Evolutionary conservation across 2,888 invertebrate genomes (phyloP).

Genomic region (Spilarctia lutea): DNA sequence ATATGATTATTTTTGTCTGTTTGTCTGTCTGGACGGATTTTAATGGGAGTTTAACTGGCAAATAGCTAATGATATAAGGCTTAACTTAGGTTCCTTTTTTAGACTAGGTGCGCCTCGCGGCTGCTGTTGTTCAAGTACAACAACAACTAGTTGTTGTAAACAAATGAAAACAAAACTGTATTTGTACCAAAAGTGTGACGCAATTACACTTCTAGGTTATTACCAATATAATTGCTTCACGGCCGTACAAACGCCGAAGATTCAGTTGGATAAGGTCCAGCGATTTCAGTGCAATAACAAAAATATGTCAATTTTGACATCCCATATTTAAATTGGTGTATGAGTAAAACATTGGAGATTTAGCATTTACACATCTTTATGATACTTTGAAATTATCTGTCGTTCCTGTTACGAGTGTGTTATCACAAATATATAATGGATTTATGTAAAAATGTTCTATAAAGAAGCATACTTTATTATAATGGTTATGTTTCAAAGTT

Average conservation of each 20-base stretch:
- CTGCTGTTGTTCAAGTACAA: too few relatives aligned
- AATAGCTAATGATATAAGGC: too few relatives aligned
- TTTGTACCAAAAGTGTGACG: neutral
- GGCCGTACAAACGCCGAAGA: constrained; percentile 6
- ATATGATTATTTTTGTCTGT: too few relatives aligned
- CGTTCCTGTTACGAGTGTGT: neutral
- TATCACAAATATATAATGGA: neutral
- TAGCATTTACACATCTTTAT: neutral
- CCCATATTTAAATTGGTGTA: constrained; percentile 16
- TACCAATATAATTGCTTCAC: neutral
- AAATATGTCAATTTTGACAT: constrained; percentile 12
- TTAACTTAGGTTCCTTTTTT: too few relatives aligned
- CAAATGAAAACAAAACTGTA: neutral
- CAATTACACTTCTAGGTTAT: neutral
- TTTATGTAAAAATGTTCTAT: neutral
- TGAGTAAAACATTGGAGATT: constrained; percentile 8
- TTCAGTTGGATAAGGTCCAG: constrained; percentile 22
- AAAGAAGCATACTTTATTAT: neutral
- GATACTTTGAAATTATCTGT: neutral
- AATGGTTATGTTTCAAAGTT: neutral
- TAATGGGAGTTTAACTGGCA: too few relatives aligned
- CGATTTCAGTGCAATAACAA: constrained; percentile 19
- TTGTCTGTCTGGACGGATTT: too few relatives aligned
- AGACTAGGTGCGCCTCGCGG: too few relatives aligned
- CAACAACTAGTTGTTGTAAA: too few relatives aligned